phyloP scores from a whole-genome alignment of 2,113 vertebrate species.

The Himantopus leucocephalus region DNA sequence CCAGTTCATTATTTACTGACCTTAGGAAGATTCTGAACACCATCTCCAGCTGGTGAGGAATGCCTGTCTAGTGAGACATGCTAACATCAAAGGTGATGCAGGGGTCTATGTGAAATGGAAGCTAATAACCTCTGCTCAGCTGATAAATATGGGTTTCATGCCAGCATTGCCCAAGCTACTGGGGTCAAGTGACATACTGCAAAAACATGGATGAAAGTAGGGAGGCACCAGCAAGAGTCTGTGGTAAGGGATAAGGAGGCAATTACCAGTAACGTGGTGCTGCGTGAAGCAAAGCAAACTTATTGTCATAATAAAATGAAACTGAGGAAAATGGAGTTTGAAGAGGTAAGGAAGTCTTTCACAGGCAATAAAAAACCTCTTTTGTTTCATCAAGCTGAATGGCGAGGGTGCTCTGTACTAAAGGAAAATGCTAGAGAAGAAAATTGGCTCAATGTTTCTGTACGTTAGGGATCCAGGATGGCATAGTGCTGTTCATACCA shows the following conservation, averaged over 20 bases:
- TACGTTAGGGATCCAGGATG: neutral
- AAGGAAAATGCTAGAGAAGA: neutral
- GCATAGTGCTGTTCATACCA: neutral
- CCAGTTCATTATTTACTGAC: neutral
- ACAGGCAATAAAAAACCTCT: neutral
- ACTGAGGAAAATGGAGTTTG: neutral
- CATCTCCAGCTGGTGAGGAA: neutral
- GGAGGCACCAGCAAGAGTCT: neutral
- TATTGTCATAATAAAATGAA: neutral
- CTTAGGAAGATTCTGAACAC: neutral
- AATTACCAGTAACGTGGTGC: neutral
- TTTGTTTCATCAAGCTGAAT: neutral
- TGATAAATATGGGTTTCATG: neutral
- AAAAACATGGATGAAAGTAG: neutral
- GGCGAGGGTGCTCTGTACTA: neutral
- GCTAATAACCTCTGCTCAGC: neutral
- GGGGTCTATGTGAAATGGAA: neutral
- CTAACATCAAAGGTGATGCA: neutral
- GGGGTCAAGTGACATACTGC: neutral
- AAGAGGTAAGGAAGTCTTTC: neutral
- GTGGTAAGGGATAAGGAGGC: neutral
- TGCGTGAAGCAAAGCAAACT: neutral
- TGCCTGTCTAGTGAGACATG: conserved; percentile 28
- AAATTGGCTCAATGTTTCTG: neutral
- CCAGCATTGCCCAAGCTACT: neutral